Percentiles rank a stretch among this genome's conserved stretches.
Conservation (phyloP, 2,113 vertebrate species). For the Felis catus region DNA sequence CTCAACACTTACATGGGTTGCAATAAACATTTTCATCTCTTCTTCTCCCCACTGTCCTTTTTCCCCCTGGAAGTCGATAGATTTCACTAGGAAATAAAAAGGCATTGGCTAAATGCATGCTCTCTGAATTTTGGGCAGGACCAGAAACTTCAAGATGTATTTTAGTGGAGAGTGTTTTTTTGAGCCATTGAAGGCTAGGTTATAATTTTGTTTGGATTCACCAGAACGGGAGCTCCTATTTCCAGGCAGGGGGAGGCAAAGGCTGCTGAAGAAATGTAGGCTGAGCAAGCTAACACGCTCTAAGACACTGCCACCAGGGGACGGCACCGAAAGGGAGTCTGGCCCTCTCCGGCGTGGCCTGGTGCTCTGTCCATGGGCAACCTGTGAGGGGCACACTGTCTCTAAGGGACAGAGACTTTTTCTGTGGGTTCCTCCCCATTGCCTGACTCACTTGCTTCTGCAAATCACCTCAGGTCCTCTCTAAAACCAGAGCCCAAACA, state of each 20-base stretch:
- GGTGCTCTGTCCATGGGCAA: not conserved
- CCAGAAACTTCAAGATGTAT: not conserved
- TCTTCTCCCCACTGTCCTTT: no score
- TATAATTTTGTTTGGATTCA: constrained; percentile 45
- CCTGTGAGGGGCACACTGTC: not conserved
- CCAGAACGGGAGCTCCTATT: not conserved
- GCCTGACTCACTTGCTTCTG: not conserved
- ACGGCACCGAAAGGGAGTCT: not conserved
- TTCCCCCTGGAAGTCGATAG: not conserved
- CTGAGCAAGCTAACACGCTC: not conserved
- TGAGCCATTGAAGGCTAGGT: constrained; percentile 13
- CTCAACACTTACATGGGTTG: not conserved
- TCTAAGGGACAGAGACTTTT: not conserved
- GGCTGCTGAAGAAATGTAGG: not conserved
- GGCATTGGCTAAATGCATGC: not conserved
- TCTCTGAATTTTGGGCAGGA: constrained; percentile 36
- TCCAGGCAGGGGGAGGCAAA: not conserved
- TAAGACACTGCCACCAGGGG: not conserved
- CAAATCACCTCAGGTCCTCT: constrained; percentile 56
- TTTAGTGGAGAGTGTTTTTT: constrained; percentile 38
- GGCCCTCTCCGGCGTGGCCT: accelerated
- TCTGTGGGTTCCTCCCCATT: constrained; percentile 32
- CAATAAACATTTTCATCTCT: not conserved
- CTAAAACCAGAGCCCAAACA: constrained; percentile 61
- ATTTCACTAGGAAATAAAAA: constrained; percentile 27